Evolutionary conservation across 2,888 invertebrate species (phyloP).

Genomic region (Latheticus oryzae): DNA sequence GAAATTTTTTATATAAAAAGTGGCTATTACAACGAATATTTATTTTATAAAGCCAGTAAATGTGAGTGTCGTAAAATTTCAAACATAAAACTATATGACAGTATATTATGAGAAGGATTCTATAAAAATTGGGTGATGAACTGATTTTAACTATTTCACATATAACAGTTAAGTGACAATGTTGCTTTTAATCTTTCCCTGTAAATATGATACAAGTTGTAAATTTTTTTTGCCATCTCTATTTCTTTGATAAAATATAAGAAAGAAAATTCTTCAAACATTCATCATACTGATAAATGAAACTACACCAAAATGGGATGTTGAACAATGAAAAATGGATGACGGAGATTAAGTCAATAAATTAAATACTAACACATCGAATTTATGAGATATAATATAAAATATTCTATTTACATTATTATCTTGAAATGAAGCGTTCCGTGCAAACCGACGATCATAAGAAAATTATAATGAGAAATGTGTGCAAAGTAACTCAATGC

Average conservation of each 20-base stretch:
- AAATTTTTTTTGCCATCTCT: constrained; percentile 1
- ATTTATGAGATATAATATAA: constrained; percentile 3
- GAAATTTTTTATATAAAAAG: constrained; percentile 25
- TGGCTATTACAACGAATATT: constrained; percentile 28
- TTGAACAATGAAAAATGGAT: constrained; percentile 22
- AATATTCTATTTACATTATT: no score
- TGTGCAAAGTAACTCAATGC: background rate
- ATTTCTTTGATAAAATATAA: background rate
- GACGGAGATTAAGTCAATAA: constrained; percentile 18
- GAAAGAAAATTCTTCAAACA: constrained; percentile 13
- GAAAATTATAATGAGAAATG: constrained; percentile 10
- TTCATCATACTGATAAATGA: constrained; percentile 29
- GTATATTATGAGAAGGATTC: constrained; percentile 37
- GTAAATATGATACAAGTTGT: background rate
- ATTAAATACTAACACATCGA: constrained; percentile 11
- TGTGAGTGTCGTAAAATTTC: constrained; percentile 32
- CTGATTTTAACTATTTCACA: constrained; percentile 33
- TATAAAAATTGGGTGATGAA: constrained; percentile 41
- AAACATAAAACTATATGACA: constrained; percentile 31
- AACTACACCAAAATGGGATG: constrained; percentile 13
- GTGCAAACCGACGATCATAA: constrained; percentile 3
- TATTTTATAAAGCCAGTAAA: constrained; percentile 39
- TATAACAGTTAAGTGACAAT: constrained; percentile 6
- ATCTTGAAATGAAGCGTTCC: no score
- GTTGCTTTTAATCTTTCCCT: constrained; percentile 1